These are phyloP conservation scores for Bubo blakistoni DNA, from an alignment of 2,113 vertebrate species.

Conservation along the genomic window DNA sequence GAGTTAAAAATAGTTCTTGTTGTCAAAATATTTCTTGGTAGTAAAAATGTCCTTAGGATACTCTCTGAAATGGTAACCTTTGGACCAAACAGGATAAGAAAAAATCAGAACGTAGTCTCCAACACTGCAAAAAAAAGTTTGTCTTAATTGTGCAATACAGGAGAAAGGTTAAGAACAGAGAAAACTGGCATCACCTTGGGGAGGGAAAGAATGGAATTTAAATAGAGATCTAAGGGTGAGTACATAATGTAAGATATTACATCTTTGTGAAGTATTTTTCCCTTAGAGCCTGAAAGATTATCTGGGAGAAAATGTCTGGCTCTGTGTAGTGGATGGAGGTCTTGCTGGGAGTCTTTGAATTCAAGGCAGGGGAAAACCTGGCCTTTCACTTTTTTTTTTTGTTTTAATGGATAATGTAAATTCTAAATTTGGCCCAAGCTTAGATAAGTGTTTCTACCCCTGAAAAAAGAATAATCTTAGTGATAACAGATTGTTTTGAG, in stretches of 20 bases:
- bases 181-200: not conserved
- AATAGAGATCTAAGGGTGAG: not conserved
- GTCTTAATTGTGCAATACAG: not conserved
- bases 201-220: slow-evolving; percentile 25
- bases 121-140: not conserved
- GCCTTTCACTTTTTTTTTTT: not conserved
- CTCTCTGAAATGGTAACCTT: slow-evolving; percentile 42
- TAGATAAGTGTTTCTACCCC: not conserved
- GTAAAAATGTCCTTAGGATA: slow-evolving; percentile 46
- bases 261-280: not conserved
- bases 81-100: not conserved
- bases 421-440: not conserved
- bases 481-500: not conserved
- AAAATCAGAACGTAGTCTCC: not conserved
- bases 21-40: slow-evolving; percentile 27
- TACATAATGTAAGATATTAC: not conserved
- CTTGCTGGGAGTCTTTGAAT: not conserved
- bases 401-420: not conserved
- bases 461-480: not conserved
- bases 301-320: not conserved
- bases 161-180: slow-evolving; percentile 14
- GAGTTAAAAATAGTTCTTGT: slow-evolving; percentile 49
- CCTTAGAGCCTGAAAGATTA: not conserved
- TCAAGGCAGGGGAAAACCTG: not conserved
- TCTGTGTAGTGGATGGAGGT: not conserved